phyloP scores from a whole-genome alignment of 2,797 vertebrate genomes.

The Galaxias olidus region DNA sequence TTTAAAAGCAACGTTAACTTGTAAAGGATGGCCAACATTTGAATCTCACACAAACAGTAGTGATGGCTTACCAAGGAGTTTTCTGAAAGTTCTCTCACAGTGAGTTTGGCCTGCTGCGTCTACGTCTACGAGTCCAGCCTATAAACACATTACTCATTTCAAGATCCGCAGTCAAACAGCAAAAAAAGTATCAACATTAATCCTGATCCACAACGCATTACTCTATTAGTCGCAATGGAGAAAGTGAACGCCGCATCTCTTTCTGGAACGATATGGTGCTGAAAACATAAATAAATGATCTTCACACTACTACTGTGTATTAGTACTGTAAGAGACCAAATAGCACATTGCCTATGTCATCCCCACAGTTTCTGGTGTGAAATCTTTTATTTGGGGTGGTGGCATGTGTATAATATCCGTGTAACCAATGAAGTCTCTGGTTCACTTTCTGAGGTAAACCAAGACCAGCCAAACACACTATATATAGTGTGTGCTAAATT shows the following conservation, averaged over 20 bases:
- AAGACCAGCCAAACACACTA: conserved; percentile 16
- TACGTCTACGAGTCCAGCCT: background rate
- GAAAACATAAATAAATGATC: conserved; percentile 37
- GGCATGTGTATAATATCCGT: conserved; percentile 16
- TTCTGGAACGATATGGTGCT: conserved; percentile 17
- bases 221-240: conserved; percentile 15
- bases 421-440: conserved; percentile 15
- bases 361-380: conserved; percentile 25
- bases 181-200: conserved; percentile 8
- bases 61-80: too few relatives aligned
- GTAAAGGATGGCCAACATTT: background rate
- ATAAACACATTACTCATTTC: background rate
- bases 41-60: too few relatives aligned
- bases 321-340: conserved; percentile 14
- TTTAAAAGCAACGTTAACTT: background rate
- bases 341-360: conserved; percentile 31
- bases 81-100: background rate
- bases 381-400: conserved; percentile 29
- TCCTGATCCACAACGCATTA: conserved; percentile 31
- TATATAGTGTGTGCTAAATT: background rate
- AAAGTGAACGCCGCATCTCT: background rate
- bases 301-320: conserved; percentile 37
- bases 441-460: conserved; percentile 18
- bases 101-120: background rate
- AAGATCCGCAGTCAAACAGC: background rate